Percentiles rank a stretch among this genome's conserved stretches.
These are phyloP conservation scores for Motacilla alba DNA, from an alignment of 2,113 vertebrate genomes.

Conservation along the genomic window DNA sequence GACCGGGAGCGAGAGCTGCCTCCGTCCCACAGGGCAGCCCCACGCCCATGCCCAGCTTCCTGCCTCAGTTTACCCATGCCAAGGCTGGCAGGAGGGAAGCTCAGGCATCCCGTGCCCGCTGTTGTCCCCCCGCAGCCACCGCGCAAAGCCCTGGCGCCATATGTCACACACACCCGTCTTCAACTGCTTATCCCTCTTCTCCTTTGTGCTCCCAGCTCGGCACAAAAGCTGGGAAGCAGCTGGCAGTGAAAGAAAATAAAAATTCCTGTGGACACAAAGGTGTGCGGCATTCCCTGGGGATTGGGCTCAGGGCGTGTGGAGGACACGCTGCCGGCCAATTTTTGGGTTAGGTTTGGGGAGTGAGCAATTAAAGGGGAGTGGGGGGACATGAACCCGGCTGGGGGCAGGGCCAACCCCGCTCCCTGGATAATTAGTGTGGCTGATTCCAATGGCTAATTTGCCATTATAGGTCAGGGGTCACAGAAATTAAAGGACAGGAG, in stretches of 20 bases:
- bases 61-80: not conserved
- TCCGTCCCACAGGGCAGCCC: rapidly evolving
- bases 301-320: rapidly evolving
- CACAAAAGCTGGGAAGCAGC: not conserved
- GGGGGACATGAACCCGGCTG: not conserved
- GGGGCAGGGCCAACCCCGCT: rapidly evolving
- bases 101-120: not conserved
- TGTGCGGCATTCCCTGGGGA: not conserved
- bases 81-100: not conserved
- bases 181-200: not conserved
- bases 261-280: not conserved
- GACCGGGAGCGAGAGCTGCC: not conserved
- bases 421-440: not conserved
- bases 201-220: not conserved
- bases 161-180: not conserved
- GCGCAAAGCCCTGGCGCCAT: not conserved
- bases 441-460: not conserved
- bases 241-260: not conserved
- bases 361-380: not conserved
- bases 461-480: not conserved
- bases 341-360: not conserved
- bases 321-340: rapidly evolving
- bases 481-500: not conserved
- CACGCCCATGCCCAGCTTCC: rapidly evolving
- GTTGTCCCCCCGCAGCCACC: rapidly evolving